Conservation (phyloP, 2,797 vertebrate species). For the Enteromius radiatus region DNA sequence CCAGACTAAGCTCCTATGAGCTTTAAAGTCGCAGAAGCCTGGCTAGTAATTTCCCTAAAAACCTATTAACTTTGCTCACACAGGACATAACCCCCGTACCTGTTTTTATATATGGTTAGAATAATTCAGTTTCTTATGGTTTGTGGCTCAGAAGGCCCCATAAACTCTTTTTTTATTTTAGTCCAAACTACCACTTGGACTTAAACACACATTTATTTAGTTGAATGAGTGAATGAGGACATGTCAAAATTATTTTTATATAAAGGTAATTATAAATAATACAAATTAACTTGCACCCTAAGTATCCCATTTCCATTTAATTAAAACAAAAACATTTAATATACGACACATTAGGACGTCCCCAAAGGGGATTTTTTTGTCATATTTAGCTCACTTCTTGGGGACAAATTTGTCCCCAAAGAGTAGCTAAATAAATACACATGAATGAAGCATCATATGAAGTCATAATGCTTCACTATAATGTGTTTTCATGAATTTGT, state of each 20-base stretch:
- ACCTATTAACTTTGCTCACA: not conserved
- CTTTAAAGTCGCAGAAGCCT: too few species aligned
- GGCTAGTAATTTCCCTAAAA: not conserved
- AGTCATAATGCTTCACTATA: not conserved
- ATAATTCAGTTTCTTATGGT: not conserved
- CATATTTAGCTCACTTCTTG: not conserved
- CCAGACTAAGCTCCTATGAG: too few species aligned
- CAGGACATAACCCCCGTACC: not conserved
- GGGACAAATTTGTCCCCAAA: not conserved
- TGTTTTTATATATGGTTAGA: not conserved
- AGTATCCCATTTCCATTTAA: constrained; percentile 15
- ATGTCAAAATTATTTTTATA: not conserved
- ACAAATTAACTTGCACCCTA: not conserved
- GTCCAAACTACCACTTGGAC: not conserved
- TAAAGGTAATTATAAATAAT: not conserved
- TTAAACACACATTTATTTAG: not conserved
- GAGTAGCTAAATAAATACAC: constrained; percentile 14
- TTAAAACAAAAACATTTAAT: not conserved
- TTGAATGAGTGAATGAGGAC: not conserved
- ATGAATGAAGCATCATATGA: not conserved
- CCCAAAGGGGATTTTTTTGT: not conserved
- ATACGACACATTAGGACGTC: not conserved
- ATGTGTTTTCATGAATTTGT: not conserved
- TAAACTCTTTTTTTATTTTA: not conserved
- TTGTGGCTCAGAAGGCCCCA: not conserved